phyloP scores from a whole-genome alignment of 2,797 vertebrate genomes.

The Gymnocypris eckloni region DNA sequence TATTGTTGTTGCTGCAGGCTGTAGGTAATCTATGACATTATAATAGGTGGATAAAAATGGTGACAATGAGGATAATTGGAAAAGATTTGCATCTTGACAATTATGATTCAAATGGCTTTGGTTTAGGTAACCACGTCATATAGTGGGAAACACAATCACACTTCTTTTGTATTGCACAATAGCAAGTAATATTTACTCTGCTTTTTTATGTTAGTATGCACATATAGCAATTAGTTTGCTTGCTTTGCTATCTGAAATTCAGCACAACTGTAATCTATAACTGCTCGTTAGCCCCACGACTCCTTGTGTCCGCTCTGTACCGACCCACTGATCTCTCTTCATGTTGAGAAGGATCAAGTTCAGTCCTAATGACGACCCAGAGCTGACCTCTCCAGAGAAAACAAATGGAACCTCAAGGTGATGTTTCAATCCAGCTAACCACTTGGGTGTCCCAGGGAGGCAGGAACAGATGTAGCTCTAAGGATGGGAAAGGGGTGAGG shows the following conservation, averaged over 20 bases:
- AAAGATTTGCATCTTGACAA: slow-evolving; percentile 62
- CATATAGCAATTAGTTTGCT: not conserved
- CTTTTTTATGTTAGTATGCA: not conserved
- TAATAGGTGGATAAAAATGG: slow-evolving; percentile 61
- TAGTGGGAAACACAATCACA: not conserved
- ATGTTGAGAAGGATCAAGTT: slow-evolving; percentile 82
- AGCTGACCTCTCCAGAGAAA: slow-evolving; percentile 81
- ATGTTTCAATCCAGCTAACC: slow-evolving; percentile 87
- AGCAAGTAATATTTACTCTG: not conserved
- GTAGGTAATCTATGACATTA: slow-evolving; percentile 59
- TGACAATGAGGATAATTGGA: slow-evolving; percentile 61
- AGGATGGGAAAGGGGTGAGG: slow-evolving; percentile 81
- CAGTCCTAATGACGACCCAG: slow-evolving; percentile 82
- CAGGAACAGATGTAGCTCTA: slow-evolving; percentile 84
- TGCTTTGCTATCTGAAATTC: slow-evolving; percentile 8
- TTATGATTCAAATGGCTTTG: slow-evolving; percentile 51
- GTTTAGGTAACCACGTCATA: slow-evolving; percentile 40
- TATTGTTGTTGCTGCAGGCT: slow-evolving; percentile 63
- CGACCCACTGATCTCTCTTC: slow-evolving; percentile 74
- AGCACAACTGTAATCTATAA: slow-evolving; percentile 38
- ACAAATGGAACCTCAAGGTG: slow-evolving; percentile 87
- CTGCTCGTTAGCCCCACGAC: slow-evolving; percentile 49
- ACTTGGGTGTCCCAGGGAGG: slow-evolving; percentile 82
- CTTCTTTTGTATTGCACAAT: slow-evolving; percentile 12
- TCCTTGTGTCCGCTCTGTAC: slow-evolving; percentile 59